Evolutionary conservation across 1,140 invertebrate species (phyloP).

Genomic region (Drosophila kanapiae): DNA sequence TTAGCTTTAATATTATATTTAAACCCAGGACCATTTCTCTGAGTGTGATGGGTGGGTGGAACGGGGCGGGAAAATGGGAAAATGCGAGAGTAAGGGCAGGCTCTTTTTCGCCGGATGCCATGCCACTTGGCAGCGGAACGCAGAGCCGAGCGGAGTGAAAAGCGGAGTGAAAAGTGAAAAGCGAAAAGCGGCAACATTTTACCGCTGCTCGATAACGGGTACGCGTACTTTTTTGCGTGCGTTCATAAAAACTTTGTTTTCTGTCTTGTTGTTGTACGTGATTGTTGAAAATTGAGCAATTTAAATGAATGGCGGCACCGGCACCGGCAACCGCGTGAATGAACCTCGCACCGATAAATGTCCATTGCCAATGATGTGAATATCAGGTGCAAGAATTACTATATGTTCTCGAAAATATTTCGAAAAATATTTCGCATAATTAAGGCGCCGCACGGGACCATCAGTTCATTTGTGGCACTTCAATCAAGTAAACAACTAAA

Average conservation of each 20-base stretch:
- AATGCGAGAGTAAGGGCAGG: constrained; percentile 30
- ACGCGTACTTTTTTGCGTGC: constrained; percentile 9
- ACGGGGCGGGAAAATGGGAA: constrained; percentile 11
- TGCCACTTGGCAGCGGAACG: constrained; percentile 32
- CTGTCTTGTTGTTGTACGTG: constrained; percentile 17
- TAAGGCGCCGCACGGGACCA: constrained; percentile 1
- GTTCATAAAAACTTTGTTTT: constrained; percentile 2
- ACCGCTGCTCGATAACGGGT: constrained; percentile 13
- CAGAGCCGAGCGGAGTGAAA: constrained; percentile 25
- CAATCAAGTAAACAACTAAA: constrained; percentile 41
- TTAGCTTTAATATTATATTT: neutral
- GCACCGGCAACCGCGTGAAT: neutral
- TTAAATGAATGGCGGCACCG: constrained; percentile 16
- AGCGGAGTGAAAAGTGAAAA: constrained; percentile 6
- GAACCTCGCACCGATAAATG: neutral
- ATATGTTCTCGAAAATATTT: neutral
- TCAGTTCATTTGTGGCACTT: constrained; percentile 9
- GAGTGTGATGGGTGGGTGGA: constrained; percentile 5
- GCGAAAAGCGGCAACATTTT: neutral
- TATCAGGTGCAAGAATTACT: constrained; percentile 15
- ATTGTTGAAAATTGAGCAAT: constrained; percentile 18
- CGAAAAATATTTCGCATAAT: constrained; percentile 9
- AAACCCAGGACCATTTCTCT: neutral
- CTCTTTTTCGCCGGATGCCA: constrained; percentile 24
- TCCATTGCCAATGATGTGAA: neutral